Evolutionary conservation across 2,797 vertebrate species (phyloP).

Genomic region (Coendou prehensilis): DNA sequence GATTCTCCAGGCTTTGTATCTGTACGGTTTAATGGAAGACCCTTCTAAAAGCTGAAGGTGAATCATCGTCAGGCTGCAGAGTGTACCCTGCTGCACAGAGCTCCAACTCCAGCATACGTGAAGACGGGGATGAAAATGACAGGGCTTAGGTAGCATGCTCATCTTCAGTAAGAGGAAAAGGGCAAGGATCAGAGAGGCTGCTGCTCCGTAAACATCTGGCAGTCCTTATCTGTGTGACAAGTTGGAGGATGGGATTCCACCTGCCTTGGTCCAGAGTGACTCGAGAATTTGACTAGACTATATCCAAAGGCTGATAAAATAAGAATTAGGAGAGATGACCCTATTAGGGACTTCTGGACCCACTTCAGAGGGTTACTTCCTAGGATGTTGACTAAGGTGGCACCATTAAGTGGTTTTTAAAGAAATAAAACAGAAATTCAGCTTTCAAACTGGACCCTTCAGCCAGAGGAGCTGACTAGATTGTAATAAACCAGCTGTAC

Average conservation of each 20-base stretch:
- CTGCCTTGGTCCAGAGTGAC: background rate
- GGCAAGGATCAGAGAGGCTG: background rate
- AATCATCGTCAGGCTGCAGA: background rate
- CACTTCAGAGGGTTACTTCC: background rate
- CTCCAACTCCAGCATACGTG: background rate
- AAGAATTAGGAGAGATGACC: background rate
- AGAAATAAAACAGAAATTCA: constrained; percentile 35
- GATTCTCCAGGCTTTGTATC: background rate
- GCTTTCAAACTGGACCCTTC: background rate
- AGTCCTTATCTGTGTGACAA: background rate
- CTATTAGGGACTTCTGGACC: background rate
- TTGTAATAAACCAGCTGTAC: background rate
- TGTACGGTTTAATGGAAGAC: background rate
- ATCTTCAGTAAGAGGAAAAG: background rate
- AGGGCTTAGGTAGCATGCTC: too few relatives aligned
- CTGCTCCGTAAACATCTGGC: background rate
- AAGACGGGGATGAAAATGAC: background rate
- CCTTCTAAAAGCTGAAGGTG: background rate
- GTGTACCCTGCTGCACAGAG: background rate
- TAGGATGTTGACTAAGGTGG: background rate
- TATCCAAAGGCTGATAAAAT: background rate
- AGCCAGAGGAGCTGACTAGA: background rate
- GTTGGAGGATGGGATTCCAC: background rate
- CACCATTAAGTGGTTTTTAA: background rate
- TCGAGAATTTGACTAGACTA: background rate